These are phyloP conservation scores for Bubo scandiacus DNA, from an alignment of 2,113 vertebrate genomes.

Conservation along the genomic window DNA sequence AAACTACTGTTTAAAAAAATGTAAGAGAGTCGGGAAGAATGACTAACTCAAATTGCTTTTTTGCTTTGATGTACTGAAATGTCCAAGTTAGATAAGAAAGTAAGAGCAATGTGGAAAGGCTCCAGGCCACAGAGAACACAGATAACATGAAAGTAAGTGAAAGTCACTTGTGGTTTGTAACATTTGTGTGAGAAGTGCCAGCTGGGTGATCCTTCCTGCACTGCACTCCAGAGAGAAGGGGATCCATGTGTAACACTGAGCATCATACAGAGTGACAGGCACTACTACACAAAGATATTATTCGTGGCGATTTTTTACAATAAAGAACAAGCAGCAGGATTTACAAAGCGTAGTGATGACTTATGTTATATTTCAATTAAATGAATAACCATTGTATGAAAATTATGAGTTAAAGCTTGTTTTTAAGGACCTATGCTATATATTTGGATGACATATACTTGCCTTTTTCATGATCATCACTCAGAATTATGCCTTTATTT, in stretches of 20 bases:
- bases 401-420: background rate
- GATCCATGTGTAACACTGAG: background rate
- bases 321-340: background rate
- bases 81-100: constrained; percentile 15
- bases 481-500: background rate
- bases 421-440: background rate
- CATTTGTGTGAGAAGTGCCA: background rate
- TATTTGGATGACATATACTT: background rate
- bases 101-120: background rate
- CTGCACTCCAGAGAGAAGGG: background rate
- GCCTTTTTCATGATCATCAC: background rate
- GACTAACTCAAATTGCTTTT: background rate
- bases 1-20: background rate
- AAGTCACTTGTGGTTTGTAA: background rate
- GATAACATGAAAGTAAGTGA: constrained; percentile 13
- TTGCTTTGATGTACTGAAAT: constrained; percentile 15
- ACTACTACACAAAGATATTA: background rate
- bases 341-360: background rate
- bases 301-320: background rate
- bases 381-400: background rate
- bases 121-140: constrained; percentile 13
- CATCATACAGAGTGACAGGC: background rate
- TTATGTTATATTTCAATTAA: background rate
- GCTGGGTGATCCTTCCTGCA: fast-evolving
- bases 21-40: background rate